A percentile compares a stretch with the other conserved stretches of the same genome.
Conservation (phyloP, 2,113 vertebrate genomes). For the Oncorhynchus clarkii region DNA sequence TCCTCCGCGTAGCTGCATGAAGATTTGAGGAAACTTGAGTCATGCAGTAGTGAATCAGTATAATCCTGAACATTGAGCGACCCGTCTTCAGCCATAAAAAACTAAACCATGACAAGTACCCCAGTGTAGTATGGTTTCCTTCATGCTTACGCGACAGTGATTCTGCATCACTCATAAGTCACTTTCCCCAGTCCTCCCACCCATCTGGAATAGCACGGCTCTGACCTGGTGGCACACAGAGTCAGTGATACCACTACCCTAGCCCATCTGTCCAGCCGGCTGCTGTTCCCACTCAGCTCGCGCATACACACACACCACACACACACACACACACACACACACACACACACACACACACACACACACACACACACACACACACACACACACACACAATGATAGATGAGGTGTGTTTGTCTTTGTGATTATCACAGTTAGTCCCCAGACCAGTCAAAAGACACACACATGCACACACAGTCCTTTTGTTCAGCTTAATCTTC, state of each 20-base stretch:
- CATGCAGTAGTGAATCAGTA: too few species aligned
- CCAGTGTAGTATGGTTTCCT: background rate
- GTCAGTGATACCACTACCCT: constrained; percentile 12
- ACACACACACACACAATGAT: too few species aligned
- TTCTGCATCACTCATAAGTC: constrained; percentile 63
- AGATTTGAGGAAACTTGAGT: too few species aligned
- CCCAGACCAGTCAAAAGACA: background rate
- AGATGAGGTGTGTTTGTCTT: too few species aligned
- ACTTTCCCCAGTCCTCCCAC: constrained; percentile 38
- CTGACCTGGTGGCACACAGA: constrained; percentile 21
- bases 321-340: background rate
- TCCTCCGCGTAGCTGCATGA: too few species aligned
- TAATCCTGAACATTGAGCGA: too few species aligned
- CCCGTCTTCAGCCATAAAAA: too few species aligned
- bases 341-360: constrained; percentile 4
- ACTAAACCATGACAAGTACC: too few species aligned
- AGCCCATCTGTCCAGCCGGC: constrained; percentile 58
- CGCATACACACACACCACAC: background rate
- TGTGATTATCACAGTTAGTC: background rate
- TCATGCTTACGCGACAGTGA: constrained; percentile 57
- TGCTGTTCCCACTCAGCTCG: background rate
- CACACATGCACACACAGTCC: background rate
- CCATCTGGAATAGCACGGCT: constrained; percentile 52
- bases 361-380: background rate
- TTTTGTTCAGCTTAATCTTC: background rate